Base-by-base conservation (phyloP, 2,888 invertebrate species). In the Blastobasis lacticolella region DNA sequence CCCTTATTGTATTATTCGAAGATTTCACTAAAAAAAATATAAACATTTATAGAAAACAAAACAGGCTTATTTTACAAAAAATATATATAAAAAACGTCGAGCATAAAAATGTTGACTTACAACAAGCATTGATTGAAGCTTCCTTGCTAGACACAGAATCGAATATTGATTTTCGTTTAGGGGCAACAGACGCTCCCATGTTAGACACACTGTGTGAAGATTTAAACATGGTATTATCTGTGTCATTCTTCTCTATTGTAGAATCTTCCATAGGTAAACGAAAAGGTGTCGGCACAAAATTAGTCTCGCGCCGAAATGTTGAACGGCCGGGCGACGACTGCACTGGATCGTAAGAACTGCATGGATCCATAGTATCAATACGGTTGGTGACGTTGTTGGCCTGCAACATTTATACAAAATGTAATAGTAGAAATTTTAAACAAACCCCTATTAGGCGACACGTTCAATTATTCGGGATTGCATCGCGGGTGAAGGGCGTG, bases 161-260 rank as follows among this genome's bases (percentile, higher is more conserved):
- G 58, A 78, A 83, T 49, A 84, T 60, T 6, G 78, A 76, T 56
- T 78, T 80, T 49, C 85, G 67, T 58, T 77, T 81, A 37, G 51
- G 58, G 5, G 69, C 57, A 38, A 75, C 57, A 44, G 75, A 69
- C 9, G 66, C 62, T 1, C 71, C 71, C 46, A 62, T 57, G 5
- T 57, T 60, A n/a, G 71, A 60, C 4, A 73, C 54, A 40, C 71
- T 60, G 50, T 72, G 71, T 38, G 72, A 68, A 4, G 66, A 44
- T 51, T 66, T 69, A 41, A 64, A 69, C 38, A 54, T 48, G 10
- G 56, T 54, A 36, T 51, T 57, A 7, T 71, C 63, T 49, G 60
- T 63, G 10, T 52, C 49, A 10, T 8, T 41, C n/a, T 10, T 62
- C 0, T 70, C 71, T 6, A 53, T 54, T 38, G 58, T 49, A 3